These are phyloP conservation scores for Callimorpha dominula DNA, from an alignment of 2,888 invertebrate genomes.

Conservation along the genomic window DNA sequence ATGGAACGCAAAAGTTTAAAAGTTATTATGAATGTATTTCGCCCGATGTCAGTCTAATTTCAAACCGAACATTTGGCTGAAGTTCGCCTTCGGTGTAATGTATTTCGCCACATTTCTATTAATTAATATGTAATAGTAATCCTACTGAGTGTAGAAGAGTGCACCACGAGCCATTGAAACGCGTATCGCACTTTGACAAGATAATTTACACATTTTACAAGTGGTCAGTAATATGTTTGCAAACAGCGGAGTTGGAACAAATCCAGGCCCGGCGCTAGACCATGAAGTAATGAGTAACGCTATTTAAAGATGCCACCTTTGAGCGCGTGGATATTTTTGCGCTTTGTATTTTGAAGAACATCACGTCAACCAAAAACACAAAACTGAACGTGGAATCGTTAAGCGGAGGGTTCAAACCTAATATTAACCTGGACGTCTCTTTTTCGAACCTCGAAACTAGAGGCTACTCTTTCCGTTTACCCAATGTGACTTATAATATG, in stretches of 20 bases:
- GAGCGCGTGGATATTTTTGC: background rate
- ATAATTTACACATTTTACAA: background rate
- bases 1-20: too few relatives aligned
- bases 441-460: too few relatives aligned
- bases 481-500: too few relatives aligned
- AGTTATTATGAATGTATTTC: too few relatives aligned
- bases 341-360: background rate
- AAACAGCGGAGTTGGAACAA: background rate
- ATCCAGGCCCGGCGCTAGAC: background rate
- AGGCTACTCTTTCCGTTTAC: too few relatives aligned
- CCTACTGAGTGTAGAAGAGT: background rate
- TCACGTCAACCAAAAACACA: too few relatives aligned
- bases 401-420: too few relatives aligned
- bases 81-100: background rate
- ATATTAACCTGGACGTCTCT: too few relatives aligned
- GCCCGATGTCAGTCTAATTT: too few relatives aligned
- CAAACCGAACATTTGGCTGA: background rate
- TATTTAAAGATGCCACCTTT: background rate
- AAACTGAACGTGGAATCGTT: too few relatives aligned
- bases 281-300: background rate
- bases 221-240: background rate
- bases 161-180: background rate
- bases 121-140: background rate
- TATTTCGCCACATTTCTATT: background rate
- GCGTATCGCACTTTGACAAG: background rate